A percentile compares a stretch with the other conserved stretches of the same genome.
Evolutionary conservation across 92 coral and sea anemone species (phyloP).

Genomic region (Zoanthus solanderi): DNA sequence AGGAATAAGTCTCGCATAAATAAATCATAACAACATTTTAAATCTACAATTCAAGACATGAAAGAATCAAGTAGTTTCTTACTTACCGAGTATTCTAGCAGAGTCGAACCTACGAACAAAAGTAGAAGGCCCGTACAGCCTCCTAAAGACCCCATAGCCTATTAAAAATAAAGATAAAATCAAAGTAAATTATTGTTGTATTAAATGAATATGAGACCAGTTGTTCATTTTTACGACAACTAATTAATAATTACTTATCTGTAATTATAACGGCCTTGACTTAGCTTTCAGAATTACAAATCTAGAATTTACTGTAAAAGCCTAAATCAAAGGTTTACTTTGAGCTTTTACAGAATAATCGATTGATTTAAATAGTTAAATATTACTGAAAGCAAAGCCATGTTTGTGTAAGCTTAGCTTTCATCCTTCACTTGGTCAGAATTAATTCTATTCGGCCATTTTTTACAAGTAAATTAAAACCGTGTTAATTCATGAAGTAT

Average conservation of each 20-base stretch:
- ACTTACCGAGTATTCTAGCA: conserved; percentile 94
- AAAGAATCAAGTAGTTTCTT: not conserved
- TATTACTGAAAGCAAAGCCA: too few relatives aligned
- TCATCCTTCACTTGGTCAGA: too few relatives aligned
- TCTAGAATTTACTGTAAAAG: not conserved
- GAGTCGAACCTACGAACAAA: conserved; percentile 78
- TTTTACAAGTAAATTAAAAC: not conserved
- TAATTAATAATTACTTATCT: conserved; percentile 87
- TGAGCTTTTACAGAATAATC: too few relatives aligned
- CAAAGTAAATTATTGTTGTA: conserved; percentile 13
- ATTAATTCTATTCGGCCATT: too few relatives aligned
- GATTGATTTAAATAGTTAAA: too few relatives aligned
- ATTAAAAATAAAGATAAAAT: conserved; percentile 29
- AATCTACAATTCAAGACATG: not conserved
- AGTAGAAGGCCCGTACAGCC: conserved; percentile 95
- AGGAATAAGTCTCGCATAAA: conserved; percentile 72
- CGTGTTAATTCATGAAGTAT: not conserved
- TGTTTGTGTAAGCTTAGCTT: too few relatives aligned
- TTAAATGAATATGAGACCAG: conserved; percentile 47
- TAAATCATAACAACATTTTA: conserved; percentile 71
- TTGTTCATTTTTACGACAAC: conserved; percentile 57
- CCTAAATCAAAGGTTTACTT: too few relatives aligned
- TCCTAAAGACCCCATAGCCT: conserved; percentile 95
- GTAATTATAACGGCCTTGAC: conserved; percentile 52
- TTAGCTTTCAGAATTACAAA: conserved; percentile 47